A percentile compares a stretch with the other conserved stretches of the same genome.
phyloP scores from a whole-genome alignment of 2,888 invertebrate genomes.

The Pandemis corylana region DNA sequence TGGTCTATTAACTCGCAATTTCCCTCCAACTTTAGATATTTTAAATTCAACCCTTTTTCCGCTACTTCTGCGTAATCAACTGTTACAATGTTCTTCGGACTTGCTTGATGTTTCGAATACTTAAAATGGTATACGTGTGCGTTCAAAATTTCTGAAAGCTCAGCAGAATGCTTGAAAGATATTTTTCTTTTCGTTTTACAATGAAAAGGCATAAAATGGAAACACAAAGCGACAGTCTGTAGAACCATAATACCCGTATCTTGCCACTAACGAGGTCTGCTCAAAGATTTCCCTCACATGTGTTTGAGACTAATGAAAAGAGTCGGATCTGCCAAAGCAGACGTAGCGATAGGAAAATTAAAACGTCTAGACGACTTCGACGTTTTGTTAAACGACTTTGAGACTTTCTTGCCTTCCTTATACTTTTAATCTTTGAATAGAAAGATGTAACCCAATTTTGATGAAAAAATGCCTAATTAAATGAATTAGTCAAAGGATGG shows the following conservation, averaged over 20 bases:
- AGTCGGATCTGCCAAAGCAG: slow-evolving; percentile 73
- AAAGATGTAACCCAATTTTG: slow-evolving; percentile 32
- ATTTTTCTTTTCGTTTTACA: slow-evolving; percentile 25
- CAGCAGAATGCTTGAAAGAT: slow-evolving; percentile 4
- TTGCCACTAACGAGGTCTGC: slow-evolving; percentile 73
- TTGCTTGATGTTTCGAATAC: slow-evolving; percentile 6
- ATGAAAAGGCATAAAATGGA: slow-evolving; percentile 48
- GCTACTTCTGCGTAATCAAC: slow-evolving; percentile 36
- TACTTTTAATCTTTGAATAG: slow-evolving; percentile 4
- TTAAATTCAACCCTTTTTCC: slow-evolving; percentile 41
- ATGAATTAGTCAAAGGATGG: slow-evolving; percentile 56
- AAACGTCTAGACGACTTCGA: slow-evolving; percentile 80
- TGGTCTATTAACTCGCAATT: slow-evolving; percentile 43
- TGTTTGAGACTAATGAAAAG: slow-evolving; percentile 78
- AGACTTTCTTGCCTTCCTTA: slow-evolving; percentile 23
- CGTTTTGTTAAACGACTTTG: slow-evolving; percentile 66
- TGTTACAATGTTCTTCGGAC: slow-evolving; percentile 28
- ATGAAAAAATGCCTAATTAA: slow-evolving; percentile 55
- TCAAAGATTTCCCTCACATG: slow-evolving; percentile 79
- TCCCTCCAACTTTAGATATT: slow-evolving; percentile 41
- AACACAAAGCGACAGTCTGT: slow-evolving; percentile 56
- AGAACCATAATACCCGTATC: slow-evolving; percentile 68
- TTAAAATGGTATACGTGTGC: neutral
- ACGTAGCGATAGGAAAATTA: slow-evolving; percentile 81
- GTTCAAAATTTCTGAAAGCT: neutral